Conservation (phyloP, 2,797 vertebrate species). For the Gallinago solitaria region DNA sequence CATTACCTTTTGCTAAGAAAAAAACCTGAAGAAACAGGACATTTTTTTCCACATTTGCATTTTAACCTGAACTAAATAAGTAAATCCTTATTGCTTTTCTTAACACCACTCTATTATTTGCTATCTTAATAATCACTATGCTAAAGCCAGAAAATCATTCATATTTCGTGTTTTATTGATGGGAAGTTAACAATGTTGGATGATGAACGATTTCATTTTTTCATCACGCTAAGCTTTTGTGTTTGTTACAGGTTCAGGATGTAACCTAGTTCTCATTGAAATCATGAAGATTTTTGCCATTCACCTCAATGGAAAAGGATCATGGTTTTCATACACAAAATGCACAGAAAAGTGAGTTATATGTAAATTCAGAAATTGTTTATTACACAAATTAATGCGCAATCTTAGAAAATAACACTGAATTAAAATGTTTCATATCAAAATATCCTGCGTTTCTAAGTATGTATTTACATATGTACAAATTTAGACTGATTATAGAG, state of each 20-base stretch:
- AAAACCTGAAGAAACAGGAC: not conserved
- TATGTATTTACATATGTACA: not conserved
- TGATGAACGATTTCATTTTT: not conserved
- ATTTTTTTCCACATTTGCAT: not conserved
- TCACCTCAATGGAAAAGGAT: not conserved
- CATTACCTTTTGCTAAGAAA: not conserved
- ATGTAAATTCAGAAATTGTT: not conserved
- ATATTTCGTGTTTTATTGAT: not conserved
- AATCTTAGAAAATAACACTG: not conserved
- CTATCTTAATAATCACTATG: not conserved
- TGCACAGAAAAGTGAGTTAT: not conserved
- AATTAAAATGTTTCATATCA: not conserved
- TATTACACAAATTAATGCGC: not conserved
- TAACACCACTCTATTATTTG: not conserved
- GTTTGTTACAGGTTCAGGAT: not conserved
- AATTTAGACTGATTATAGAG: not conserved
- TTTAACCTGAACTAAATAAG: not conserved
- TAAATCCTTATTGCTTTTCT: not conserved
- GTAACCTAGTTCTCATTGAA: not conserved
- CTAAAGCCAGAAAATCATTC: not conserved
- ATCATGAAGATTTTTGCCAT: not conserved
- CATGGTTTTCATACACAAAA: not conserved
- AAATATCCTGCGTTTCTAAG: not conserved
- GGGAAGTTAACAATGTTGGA: not conserved
- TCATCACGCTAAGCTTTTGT: not conserved